These are phyloP conservation scores for Baryphthengus martii DNA, from an alignment of 2,113 vertebrate species.

Conservation along the genomic window DNA sequence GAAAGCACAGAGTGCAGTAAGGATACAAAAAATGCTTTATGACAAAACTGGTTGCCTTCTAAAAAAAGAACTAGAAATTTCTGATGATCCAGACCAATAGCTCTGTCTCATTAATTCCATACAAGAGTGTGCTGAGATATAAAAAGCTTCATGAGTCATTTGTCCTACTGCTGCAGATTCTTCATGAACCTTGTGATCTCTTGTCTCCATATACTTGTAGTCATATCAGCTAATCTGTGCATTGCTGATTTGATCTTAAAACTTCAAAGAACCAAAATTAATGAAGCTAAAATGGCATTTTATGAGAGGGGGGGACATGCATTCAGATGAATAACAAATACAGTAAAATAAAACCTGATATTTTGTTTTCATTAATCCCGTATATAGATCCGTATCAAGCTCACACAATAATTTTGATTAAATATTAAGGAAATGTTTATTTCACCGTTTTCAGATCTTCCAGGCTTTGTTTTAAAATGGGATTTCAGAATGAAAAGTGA, in stretches of 20 bases:
- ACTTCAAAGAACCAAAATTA: background rate
- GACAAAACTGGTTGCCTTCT: background rate
- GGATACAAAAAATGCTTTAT: background rate
- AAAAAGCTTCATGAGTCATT: background rate
- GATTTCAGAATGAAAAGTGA: background rate
- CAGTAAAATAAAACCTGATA: rapidly evolving
- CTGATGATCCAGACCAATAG: background rate
- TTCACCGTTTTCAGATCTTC: background rate
- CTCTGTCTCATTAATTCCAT: background rate
- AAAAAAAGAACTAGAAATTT: background rate
- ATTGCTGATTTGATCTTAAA: background rate
- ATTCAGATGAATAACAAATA: background rate
- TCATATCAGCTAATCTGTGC: background rate
- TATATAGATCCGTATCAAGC: background rate
- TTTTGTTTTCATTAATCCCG: background rate
- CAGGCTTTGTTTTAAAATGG: background rate
- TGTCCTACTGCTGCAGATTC: background rate
- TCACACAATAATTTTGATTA: background rate
- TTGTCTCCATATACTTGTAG: background rate
- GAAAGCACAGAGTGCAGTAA: background rate
- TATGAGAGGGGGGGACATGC: rapidly evolving
- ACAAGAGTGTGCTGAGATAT: background rate
- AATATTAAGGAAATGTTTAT: background rate
- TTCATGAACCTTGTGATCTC: background rate
- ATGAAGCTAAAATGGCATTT: background rate